Evolutionary conservation across 2,888 invertebrate species (phyloP), one percentile per base, ranked within the genome.

Genomic region (Caenorhabditis panamensis): DNA sequence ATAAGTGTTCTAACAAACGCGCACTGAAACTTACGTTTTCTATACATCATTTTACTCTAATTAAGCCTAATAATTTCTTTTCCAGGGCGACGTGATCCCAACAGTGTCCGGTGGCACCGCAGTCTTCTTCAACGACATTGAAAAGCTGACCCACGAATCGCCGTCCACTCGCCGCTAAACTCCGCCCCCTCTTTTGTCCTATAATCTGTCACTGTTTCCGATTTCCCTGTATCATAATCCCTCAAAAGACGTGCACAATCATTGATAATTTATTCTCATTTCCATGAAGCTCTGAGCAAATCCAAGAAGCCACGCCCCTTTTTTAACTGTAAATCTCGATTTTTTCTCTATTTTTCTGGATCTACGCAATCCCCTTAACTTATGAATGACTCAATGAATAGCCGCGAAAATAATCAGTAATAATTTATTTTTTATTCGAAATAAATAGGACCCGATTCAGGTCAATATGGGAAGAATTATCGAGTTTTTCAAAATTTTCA

Each of bases 31-130:
- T 13, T 9, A 41, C 5, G 9, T 41, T 41, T 16, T 9, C 9
- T 13, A 41, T 3, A 5, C 41, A 41, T 44, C 31, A 2, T 53
- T 9, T 31, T 4, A 31, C 9, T 31, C 62, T 16, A 5, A 20
- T 51, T 58, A n/a, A n/a, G n/a, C n/a, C n/a, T n/a, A n/a, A n/a
- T n/a, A n/a, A n/a, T n/a, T n/a, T n/a, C n/a, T n/a, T 31, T 83
- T 91, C 44, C 88, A 95, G 94, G 97, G 95, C 16, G 96, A 97
- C 91, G 95, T 98, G 2, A 94, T 97, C 1, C 96, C 96, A 0
- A 98, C 98, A 0, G 94, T 95, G 73, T 95, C 96, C 1, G 98
- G 98, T 0, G 98, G 99, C 0, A 95, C 96, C 0, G 96, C 97
- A 90, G 93, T 98, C 0, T 94, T 97, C 28, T 96, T 98, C 91